Percentiles rank a stretch among this genome's conserved stretches.
Conservation (phyloP, 2,888 invertebrate genomes). For the Lutraria lutraria region DNA sequence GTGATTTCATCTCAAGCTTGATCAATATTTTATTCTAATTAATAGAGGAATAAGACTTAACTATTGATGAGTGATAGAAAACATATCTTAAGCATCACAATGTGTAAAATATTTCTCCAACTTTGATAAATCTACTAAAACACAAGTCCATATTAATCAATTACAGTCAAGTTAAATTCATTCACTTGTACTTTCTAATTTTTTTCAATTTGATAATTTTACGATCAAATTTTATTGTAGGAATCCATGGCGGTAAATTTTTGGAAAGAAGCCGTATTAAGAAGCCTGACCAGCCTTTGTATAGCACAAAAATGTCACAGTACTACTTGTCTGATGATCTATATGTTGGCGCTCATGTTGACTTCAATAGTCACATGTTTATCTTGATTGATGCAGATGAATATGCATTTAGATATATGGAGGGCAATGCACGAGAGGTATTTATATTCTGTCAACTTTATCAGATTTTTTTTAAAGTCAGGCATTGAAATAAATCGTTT, state of each 20-base stretch:
- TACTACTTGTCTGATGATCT: constrained; percentile 85
- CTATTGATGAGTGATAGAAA: no score
- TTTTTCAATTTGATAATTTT: no score
- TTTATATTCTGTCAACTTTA: constrained; percentile 1
- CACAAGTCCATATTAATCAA: no score
- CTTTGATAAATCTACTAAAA: no score
- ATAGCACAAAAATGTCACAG: constrained; percentile 84
- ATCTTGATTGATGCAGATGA: constrained; percentile 86
- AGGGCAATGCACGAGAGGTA: constrained; percentile 92
- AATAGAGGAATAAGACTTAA: no score
- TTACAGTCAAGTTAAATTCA: no score
- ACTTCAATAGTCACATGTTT: constrained; percentile 86
- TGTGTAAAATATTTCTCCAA: no score
- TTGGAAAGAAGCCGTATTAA: constrained; percentile 86
- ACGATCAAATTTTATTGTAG: constrained; percentile 72
- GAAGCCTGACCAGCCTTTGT: constrained; percentile 89
- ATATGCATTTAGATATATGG: constrained; percentile 90
- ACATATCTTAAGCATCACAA: no score
- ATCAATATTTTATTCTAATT: no score
- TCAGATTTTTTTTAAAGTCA: constrained; percentile 12
- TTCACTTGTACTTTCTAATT: no score
- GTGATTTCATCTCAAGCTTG: no score
- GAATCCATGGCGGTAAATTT: constrained; percentile 87
- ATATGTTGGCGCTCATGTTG: constrained; percentile 85
- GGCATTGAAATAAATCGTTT: no score